Evolutionary conservation across 2,113 vertebrate species (phyloP), one percentile per base, ranked within the genome.

Genomic region (Gobio gobio): DNA sequence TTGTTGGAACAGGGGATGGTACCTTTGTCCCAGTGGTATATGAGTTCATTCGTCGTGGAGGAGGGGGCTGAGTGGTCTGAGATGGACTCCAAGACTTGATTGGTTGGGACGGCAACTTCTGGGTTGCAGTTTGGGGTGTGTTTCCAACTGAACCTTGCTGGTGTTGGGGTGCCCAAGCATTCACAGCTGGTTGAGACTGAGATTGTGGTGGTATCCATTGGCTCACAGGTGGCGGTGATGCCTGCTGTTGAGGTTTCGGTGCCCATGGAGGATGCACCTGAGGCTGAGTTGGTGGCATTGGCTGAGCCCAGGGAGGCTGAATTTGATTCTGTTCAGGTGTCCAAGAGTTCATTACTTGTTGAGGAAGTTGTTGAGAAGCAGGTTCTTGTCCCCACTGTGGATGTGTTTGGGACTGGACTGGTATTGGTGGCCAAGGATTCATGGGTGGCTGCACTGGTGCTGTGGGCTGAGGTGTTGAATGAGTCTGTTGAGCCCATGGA

Each of bases 81-180:
- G 94, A 93, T 61, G 94, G 89, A 45, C 90, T 93, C 89, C 96
- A 94, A 76, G 94, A 88, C 83, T 92, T 95, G 72, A 94, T 92
- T 86, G 95, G 92, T 78, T 96, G 94, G 10, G 20, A 91, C 64
- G 89, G 63, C 26, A 70, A 45, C 22, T 86, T 87, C 26, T 86
- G 83, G 82, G 89, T 92, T 63, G 91, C 86, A 49, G 86, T 82
- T 58, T 92, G 84, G 9, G 87, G 83, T 22, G 88, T 78, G 51
- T 89, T 83, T 85, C 87, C 91, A 18, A 63, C 14, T 83, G 92
- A 87, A 58, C 85, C n/a, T 85, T 91, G 91, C 54, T 92, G 90
- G 78, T 92, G 68, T n/a, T 89, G 92, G 78, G 91, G 83, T 76
- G 87, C 77, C 92, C 92, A 93, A 10, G 87, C 20, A 83, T 78